phyloP scores from a whole-genome alignment of 2,113 vertebrate species.

The Phalacrocorax carbo region DNA sequence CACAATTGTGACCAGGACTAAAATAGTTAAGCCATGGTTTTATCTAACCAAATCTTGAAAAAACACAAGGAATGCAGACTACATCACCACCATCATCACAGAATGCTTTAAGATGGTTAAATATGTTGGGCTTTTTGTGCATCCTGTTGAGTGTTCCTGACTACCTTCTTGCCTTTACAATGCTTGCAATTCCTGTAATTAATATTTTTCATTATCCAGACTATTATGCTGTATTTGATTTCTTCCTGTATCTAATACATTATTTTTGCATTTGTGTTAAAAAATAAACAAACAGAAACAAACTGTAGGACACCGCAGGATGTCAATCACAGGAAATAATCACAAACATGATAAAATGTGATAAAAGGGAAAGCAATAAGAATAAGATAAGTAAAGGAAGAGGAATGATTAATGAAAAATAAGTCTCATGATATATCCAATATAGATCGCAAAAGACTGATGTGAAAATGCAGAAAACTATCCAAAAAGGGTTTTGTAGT shows the following conservation, averaged over 20 bases:
- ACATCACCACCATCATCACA: neutral
- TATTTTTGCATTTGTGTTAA: neutral
- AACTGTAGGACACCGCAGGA: neutral
- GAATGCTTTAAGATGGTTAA: neutral
- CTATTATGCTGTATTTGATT: neutral
- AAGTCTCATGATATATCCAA: neutral
- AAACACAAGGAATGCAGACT: neutral
- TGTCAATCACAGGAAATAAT: neutral
- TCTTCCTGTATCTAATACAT: neutral
- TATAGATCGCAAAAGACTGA: neutral
- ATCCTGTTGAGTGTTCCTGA: neutral
- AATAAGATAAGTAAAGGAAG: neutral
- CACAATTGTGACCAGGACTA: neutral
- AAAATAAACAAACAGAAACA: neutral
- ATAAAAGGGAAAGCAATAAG: neutral
- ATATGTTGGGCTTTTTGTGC: neutral
- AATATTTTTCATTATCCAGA: neutral
- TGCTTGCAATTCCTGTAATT: neutral
- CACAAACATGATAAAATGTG: neutral
- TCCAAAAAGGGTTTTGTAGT: neutral
- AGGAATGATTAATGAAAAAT: neutral
- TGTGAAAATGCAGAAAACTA: neutral
- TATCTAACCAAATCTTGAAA: neutral
- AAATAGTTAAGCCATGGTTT: neutral
- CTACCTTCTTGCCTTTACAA: neutral